Evolutionary conservation across 1,140 invertebrate genomes (phyloP), one percentile per base, ranked within the genome.

Genomic region (Babylonia areolata): DNA sequence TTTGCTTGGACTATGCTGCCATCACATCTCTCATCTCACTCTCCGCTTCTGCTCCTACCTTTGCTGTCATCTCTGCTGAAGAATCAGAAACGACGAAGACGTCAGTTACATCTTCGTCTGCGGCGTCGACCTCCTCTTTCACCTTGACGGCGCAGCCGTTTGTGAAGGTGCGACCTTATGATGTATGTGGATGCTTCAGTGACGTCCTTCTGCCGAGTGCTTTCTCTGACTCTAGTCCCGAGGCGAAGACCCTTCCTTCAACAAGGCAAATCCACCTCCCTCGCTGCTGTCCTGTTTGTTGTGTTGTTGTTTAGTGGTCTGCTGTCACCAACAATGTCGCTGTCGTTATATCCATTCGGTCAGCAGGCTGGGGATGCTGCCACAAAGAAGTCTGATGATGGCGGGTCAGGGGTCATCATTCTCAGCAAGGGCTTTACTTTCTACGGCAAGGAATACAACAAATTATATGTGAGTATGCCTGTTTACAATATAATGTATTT

Each of bases 121-220:
- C 58, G 58, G 58, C 58, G 58, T 23, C 12, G 58, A 64, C 58
- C 58, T 6, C 58, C 58, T 64, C 58, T 64, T n/a, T 64, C 58
- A n/a, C 58, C 58, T 64, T 64, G 58, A 64, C 58, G 28, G 28
- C 58, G 0, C 58, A 64, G 58, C 58, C 58, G 58, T 64, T 64
- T 64, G 15, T 64, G 58, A 64, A 64, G 58, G 20, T 64, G 58
- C 58, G 23, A n/a, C 17, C 58, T 64, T 64, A 64, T 64, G 58
- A 64, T 64, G 58, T 64, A 64, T n/a, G 58, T 64, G 58, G 58
- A 64, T n/a, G 58, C 58, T n/a, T 64, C 58, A 64, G 58, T n/a
- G 58, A 64, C 58, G 58, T 64, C 58, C 15, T 64, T 64, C 28
- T 64, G 58, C 58, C 58, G 28, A 64, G 58, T n/a, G 58, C 58